Evolutionary conservation across 2,797 vertebrate genomes (phyloP), one percentile per base, ranked within the genome.

Genomic region (Heterohyrax brucei): DNA sequence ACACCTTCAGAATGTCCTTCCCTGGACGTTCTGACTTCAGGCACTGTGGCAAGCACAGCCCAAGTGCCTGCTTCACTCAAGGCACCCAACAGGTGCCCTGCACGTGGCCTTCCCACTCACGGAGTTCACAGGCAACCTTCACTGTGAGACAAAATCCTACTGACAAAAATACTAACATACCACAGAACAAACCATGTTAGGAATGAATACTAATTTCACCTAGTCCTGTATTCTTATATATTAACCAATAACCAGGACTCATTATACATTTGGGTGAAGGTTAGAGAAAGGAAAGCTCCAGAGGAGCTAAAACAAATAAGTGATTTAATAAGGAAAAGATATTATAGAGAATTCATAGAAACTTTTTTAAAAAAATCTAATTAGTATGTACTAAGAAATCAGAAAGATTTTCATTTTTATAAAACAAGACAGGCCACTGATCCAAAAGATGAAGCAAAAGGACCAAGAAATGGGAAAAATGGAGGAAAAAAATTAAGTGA

Each of bases 381-480:
- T 33, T 26, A 64, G n/a, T 56, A 44, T 26, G n/a, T 24, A 61
- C 78, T 66, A 22, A 89, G 68, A 44, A 8, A 84, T 68, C 21
- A 61, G 48, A 79, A 83, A 82, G 16, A 59, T 10, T 62, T 83
- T 93, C 8, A 59, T 30, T 83, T 87, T 61, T 77, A 24, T 68
- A 94, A 93, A 94, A 87, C 22, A 72, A 93, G 18, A 39, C 26
- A 87, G 10, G n/a, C 24, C 61, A 39, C 76, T 53, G 50, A 44
- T 73, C 61, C 56, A 88, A 96, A 95, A 88, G 48, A 91, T 50
- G 28, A 94, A 91, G 44, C 93, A 93, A 95, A 75, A 61, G 6
- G 48, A 87, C 44, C 6, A 78, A 75, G 19, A 96, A 89, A 62
- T 48, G 56, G n/a, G 77, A 93, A 88, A 92, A 5, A 4, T 30